A percentile compares a stretch with the other conserved stretches of the same genome.
Evolutionary conservation across 2,113 vertebrate species (phyloP).

Genomic region (Crotophaga sulcirostris): DNA sequence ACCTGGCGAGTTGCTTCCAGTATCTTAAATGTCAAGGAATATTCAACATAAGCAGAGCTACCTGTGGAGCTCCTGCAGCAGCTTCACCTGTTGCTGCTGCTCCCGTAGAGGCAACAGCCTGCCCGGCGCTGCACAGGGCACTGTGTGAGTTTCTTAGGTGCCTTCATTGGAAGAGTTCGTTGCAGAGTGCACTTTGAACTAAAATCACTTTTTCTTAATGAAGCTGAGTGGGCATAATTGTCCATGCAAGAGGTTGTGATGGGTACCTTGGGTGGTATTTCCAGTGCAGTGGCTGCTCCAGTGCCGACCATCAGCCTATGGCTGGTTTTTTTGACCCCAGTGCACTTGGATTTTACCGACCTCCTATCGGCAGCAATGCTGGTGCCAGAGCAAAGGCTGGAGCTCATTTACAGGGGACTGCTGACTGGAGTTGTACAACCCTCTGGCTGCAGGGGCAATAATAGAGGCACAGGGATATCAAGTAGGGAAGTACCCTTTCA

Average conservation of each 20-base stretch:
- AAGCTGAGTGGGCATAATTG: background rate
- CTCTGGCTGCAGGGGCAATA: background rate
- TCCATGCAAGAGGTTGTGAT: fast-evolving
- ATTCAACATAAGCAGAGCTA: background rate
- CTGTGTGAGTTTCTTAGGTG: fast-evolving
- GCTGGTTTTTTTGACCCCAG: background rate
- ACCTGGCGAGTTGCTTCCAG: background rate
- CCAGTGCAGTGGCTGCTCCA: background rate
- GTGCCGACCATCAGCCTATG: background rate
- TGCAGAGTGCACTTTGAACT: background rate
- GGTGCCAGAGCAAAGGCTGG: background rate
- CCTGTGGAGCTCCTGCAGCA: background rate
- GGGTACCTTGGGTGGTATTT: background rate
- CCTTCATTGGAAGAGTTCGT: background rate
- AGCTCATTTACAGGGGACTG: background rate
- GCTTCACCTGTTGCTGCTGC: background rate
- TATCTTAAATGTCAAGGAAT: background rate
- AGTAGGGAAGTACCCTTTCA: background rate
- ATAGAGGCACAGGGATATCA: background rate
- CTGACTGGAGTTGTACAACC: background rate
- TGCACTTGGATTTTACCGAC: background rate
- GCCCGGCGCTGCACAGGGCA: background rate
- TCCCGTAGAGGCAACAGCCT: background rate
- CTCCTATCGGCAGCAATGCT: background rate
- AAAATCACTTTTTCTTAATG: background rate